Base-by-base conservation (phyloP, 1,140 invertebrate genomes). In the Philotrypesis tridentata region DNA sequence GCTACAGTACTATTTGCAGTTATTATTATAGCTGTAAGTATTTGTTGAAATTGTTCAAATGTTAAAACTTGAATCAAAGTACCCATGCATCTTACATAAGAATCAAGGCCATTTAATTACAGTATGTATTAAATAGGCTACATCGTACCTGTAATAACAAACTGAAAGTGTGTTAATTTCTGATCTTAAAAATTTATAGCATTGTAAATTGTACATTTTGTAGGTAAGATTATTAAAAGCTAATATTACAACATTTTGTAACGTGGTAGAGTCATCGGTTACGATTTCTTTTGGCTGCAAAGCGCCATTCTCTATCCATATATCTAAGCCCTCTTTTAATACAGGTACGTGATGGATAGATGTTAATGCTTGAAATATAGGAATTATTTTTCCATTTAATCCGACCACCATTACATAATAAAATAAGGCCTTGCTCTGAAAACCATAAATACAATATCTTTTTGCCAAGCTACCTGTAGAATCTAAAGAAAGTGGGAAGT, bases 351-450 rank as follows among this genome's bases (percentile, higher is more conserved):
- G 63, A 25, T 65, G 63, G 25, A 27, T 27, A 5, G 63, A 23
- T 25, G 63, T n/a, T 23, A 65, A 25, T 6, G 23, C 17, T 27
- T 65, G 63, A 23, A 65, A 25, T 25, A 65, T 5, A n/a, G 63
- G 63, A 11, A 65, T 27, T 11, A 65, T 65, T 65, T 65, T 65
- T 4, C 23, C 25, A 11, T 2, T 23, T 11, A 65, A 2, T n/a
- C 63, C 63, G 12, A 27, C 25, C 4, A 65, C 63, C 25, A 65
- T 65, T 27, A 65, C 63, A 65, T 65, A 65, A 65, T 65, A 65
- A 25, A 65, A 65, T 25, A 65, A 27, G 1, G 63, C 6, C 9
- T 65, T 23, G 23, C 63, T 65, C 25, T 65, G 11, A 5, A 65
- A 25, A 27, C 12, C 63, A 25, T 65, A 25, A 4, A 65, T 25